Evolutionary conservation across 2,797 vertebrate genomes (phyloP).

Genomic region (Girardinus metallicus): DNA sequence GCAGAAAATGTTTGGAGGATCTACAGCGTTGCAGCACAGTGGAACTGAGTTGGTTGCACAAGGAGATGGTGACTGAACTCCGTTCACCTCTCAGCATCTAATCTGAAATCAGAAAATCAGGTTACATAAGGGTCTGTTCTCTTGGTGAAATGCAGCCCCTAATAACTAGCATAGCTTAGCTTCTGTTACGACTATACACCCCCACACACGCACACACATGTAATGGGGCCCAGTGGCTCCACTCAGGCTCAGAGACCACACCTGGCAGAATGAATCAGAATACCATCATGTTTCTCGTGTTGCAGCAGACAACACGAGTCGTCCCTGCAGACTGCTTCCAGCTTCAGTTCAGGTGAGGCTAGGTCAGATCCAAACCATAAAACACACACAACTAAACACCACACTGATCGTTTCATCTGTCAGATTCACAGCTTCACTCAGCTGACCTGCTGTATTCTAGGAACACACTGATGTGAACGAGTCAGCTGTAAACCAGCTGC

Average conservation of each 20-base stretch:
- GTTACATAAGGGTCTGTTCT: background rate
- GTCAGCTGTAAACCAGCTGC: background rate
- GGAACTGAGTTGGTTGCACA: background rate
- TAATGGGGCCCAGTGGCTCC: background rate
- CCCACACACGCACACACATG: background rate
- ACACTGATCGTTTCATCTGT: background rate
- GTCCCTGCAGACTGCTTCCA: background rate
- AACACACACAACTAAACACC: background rate
- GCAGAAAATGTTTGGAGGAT: background rate
- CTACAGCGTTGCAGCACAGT: background rate
- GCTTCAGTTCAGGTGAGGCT: background rate
- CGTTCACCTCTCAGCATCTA: background rate
- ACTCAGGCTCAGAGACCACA: background rate
- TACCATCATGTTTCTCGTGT: background rate
- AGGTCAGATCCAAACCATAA: background rate
- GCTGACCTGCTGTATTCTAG: background rate
- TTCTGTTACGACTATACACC: background rate
- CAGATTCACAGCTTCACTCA: background rate
- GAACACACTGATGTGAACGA: background rate
- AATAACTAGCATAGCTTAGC: background rate
- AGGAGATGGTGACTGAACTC: background rate
- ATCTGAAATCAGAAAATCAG: constrained; percentile 1
- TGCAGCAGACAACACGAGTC: background rate
- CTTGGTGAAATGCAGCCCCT: background rate
- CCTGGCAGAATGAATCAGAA: background rate